Percentiles rank a stretch among this genome's conserved stretches.
Evolutionary conservation across 2,113 vertebrate species (phyloP).

Genomic region (Setophaga coronata): DNA sequence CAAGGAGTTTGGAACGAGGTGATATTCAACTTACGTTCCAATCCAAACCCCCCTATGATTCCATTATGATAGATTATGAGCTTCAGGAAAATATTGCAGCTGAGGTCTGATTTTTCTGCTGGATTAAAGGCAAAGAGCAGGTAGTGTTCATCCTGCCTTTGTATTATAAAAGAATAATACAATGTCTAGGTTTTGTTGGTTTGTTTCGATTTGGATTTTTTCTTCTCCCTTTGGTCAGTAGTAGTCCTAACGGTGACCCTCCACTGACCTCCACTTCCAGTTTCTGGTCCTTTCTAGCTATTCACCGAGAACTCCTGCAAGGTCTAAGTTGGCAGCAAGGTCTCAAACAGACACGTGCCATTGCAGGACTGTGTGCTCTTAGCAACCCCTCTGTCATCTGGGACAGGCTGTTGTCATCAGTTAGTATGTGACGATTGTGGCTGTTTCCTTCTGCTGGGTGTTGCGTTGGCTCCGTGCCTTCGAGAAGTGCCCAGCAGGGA

Average conservation of each 20-base stretch:
- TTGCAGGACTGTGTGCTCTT: neutral
- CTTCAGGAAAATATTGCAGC: neutral
- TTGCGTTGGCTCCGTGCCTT: rapidly evolving
- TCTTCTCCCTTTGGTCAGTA: neutral
- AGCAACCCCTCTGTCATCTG: neutral
- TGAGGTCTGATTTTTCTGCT: neutral
- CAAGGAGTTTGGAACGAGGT: neutral
- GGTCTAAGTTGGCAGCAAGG: neutral
- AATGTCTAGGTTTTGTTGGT: neutral
- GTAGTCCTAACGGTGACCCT: rapidly evolving
- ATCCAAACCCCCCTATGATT: neutral
- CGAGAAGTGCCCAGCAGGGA: neutral
- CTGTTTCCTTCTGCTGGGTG: neutral
- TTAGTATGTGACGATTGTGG: rapidly evolving
- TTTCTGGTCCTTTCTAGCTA: neutral
- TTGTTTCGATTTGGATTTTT: neutral
- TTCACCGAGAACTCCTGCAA: neutral
- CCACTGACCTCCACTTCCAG: neutral
- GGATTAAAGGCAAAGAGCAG: neutral
- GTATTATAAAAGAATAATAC: neutral
- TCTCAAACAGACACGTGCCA: neutral
- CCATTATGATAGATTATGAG: neutral
- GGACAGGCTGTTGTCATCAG: neutral
- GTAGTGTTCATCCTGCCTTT: neutral
- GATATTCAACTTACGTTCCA: rapidly evolving